Base-by-base conservation (phyloP, 2,888 invertebrate genomes). In the Thumatha senex region DNA sequence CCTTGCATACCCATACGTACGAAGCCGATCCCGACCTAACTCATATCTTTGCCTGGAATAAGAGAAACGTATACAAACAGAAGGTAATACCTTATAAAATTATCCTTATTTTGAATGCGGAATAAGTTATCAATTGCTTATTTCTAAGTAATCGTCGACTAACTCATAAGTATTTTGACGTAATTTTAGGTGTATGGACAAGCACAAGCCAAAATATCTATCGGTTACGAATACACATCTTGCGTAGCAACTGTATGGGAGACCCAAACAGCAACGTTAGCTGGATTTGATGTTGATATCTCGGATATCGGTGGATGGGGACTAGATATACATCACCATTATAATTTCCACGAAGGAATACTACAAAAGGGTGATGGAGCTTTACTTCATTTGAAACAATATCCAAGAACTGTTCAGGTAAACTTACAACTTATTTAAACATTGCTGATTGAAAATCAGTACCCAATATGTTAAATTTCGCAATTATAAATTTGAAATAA, bases 281-380 rank as follows among this genome's bases (percentile, higher is more conserved):
- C 98, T 83, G 99, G 99, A 15, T 98, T 98, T 85, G 98, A 98
- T 83, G 97, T 99, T 44, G 97, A 97, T 74, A 98, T 98, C 61
- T 98, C 99, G 0, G 98, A 98, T 80, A 96, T 99, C 48, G 99
- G 99, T 0, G 98, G 98, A 41, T 99, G 99, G 99, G 98, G 99
- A 45, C 91, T 99, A 48, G 97, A 99, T 81, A 97, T 99, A 59
- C 99, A 99, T 87, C 99, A 99, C 86, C 98, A 98, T 83, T 99
- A 99, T 87, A 99, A 99, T 84, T 98, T 98, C 93, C 97, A 98
- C 78, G 98, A 99, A 92, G 99, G 98, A 15, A 98, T 99, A 58
- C 92, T 99, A 40, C 99, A 99, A 84, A 98, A 98, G 82, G 99
- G 99, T 35, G 98, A 99, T 78, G 99, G 99, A 48, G 97, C 98